Conservation (phyloP, 2,888 invertebrate genomes). For the Oegoconia quadripuncta region DNA sequence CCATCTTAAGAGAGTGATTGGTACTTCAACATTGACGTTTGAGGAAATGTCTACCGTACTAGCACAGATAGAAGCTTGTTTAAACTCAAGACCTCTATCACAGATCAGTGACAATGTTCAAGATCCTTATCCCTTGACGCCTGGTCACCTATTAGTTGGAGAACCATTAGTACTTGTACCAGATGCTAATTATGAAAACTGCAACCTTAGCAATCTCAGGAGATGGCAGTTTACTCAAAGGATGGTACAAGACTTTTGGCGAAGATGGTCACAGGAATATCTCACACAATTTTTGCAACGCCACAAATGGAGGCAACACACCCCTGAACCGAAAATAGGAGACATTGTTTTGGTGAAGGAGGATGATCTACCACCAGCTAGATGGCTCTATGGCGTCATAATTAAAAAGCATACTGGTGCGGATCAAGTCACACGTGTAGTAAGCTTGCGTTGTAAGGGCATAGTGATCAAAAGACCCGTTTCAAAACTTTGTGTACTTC, state of each 20-base stretch:
- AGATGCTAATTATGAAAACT: constrained; percentile 12
- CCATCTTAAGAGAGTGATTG: constrained; percentile 17
- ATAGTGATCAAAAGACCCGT: too few species aligned
- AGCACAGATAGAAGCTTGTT: constrained; percentile 18
- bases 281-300: too few species aligned
- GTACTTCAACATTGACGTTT: constrained; percentile 15
- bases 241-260: constrained; percentile 19
- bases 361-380: too few species aligned
- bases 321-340: too few species aligned
- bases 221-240: constrained; percentile 17
- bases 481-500: too few species aligned
- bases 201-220: constrained; percentile 8
- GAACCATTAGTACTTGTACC: constrained; percentile 17
- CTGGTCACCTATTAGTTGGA: constrained; percentile 20
- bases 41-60: constrained; percentile 19
- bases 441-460: too few species aligned
- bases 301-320: too few species aligned
- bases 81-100: constrained; percentile 23
- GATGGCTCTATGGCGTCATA: too few species aligned
- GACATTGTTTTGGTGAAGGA: too few species aligned
- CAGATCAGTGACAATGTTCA: constrained; percentile 8
- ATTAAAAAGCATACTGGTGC: too few species aligned
- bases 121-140: constrained; percentile 12
- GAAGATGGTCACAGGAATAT: constrained; percentile 4
- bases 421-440: too few species aligned